Evolutionary conservation across 2,113 vertebrate species (phyloP).

Genomic region (Panurus biarmicus): DNA sequence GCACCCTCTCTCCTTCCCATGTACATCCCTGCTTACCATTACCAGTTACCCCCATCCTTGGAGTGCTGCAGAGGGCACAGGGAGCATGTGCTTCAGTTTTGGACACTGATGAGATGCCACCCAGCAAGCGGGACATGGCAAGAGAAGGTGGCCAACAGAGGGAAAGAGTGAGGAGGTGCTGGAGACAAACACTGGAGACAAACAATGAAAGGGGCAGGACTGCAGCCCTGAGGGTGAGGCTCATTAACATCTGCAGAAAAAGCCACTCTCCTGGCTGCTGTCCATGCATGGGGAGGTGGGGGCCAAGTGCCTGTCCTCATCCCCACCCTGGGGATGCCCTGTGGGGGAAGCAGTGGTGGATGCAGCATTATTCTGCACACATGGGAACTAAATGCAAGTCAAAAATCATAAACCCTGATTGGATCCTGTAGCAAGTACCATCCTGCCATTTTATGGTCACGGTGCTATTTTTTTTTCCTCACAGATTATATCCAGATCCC

Average conservation of each 20-base stretch:
- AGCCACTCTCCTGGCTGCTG: not conserved
- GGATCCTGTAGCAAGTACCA: not conserved
- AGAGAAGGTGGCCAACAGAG: not conserved
- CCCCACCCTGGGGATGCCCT: not conserved
- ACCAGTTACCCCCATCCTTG: too few relatives aligned
- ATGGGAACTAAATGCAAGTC: not conserved
- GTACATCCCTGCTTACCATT: not conserved
- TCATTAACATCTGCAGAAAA: not conserved
- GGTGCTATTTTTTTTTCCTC: not conserved
- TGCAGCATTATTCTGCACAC: accelerated
- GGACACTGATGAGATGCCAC: not conserved
- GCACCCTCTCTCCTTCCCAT: not conserved
- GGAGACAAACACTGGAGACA: too few relatives aligned
- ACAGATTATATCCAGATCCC: not conserved
- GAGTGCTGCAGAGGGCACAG: not conserved
- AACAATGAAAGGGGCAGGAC: not conserved
- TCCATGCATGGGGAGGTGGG: not conserved
- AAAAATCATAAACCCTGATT: not conserved
- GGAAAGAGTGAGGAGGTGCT: not conserved
- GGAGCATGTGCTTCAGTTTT: accelerated
- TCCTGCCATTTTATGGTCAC: not conserved
- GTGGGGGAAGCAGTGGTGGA: not conserved
- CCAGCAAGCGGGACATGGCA: not conserved
- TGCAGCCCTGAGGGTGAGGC: not conserved
- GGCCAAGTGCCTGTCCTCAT: not conserved